phyloP scores from a whole-genome alignment of 2,888 invertebrate species.

The Bellardia pandia region DNA sequence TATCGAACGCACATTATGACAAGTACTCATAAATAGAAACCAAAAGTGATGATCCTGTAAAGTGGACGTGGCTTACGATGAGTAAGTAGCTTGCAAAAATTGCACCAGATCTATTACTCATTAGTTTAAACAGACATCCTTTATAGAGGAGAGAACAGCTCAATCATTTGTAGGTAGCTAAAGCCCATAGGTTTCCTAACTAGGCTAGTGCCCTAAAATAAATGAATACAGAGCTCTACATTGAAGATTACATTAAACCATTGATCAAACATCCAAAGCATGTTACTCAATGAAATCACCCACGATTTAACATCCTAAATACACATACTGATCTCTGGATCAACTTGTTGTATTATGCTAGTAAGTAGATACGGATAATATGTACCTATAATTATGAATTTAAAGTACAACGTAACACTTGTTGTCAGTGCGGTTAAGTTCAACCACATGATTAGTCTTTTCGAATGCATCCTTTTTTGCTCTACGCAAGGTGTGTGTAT shows the following conservation, averaged over 20 bases:
- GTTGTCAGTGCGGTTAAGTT: constrained; percentile 22
- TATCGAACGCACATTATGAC: neutral
- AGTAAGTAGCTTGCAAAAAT: neutral
- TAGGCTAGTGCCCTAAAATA: constrained; percentile 46
- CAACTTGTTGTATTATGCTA: constrained; percentile 1
- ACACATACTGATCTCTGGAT: constrained; percentile 43
- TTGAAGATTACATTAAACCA: constrained; percentile 50
- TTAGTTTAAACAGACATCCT: constrained; percentile 48
- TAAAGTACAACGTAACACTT: constrained; percentile 45
- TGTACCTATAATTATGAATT: constrained; percentile 22
- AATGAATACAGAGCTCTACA: constrained; percentile 62
- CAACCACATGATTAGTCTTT: constrained; percentile 58
- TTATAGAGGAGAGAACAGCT: constrained; percentile 21
- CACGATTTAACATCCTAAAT: constrained; percentile 60
- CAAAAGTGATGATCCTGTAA: constrained; percentile 51
- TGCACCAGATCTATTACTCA: constrained; percentile 63
- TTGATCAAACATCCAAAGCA: constrained; percentile 53
- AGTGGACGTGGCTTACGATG: constrained; percentile 29
- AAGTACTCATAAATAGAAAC: constrained; percentile 32
- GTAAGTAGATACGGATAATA: neutral
- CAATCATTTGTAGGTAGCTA: constrained; percentile 37
- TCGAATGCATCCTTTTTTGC: neutral
- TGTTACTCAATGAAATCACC: constrained; percentile 65
- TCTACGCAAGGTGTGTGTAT: neutral
- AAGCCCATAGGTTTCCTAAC: constrained; percentile 42